Conservation (phyloP, 1,140 invertebrate species). For the Cydia strobilella region DNA sequence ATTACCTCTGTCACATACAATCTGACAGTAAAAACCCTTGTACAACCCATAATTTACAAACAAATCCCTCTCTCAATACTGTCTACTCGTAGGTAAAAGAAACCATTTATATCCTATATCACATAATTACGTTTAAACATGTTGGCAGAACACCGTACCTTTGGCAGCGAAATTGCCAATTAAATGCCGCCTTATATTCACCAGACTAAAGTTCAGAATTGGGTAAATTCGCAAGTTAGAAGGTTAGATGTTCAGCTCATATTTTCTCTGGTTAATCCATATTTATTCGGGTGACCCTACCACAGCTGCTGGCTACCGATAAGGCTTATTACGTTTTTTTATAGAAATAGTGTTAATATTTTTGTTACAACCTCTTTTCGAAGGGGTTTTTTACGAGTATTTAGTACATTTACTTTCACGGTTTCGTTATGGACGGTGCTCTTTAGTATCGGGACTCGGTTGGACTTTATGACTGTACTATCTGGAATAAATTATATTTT, state of each 20-base stretch:
- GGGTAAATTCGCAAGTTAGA: background rate
- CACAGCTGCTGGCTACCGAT: slow-evolving; percentile 46
- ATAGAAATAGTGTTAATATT: slow-evolving; percentile 53
- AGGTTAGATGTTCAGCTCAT: slow-evolving; percentile 39
- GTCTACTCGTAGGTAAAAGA: background rate
- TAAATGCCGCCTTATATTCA: background rate
- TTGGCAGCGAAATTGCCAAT: background rate
- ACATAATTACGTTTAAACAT: slow-evolving; percentile 17
- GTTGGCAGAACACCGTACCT: background rate
- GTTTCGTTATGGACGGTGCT: slow-evolving; percentile 11
- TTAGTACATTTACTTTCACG: slow-evolving; percentile 32
- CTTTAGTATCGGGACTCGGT: slow-evolving; percentile 1
- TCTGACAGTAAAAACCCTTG: background rate
- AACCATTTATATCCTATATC: background rate
- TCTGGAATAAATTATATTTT: no score
- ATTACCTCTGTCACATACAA: no score
- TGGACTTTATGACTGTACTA: background rate
- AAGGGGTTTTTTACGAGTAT: slow-evolving; percentile 26
- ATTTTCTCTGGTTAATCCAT: slow-evolving; percentile 54
- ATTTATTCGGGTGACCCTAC: slow-evolving; percentile 53
- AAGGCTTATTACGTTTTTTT: slow-evolving; percentile 46
- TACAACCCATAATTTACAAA: background rate
- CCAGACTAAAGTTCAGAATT: background rate
- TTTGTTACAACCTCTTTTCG: slow-evolving; percentile 40
- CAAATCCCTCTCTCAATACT: slow-evolving; percentile 5